Evolutionary conservation across 1,140 invertebrate genomes (phyloP).

Genomic region (Brachystomella parvula): DNA sequence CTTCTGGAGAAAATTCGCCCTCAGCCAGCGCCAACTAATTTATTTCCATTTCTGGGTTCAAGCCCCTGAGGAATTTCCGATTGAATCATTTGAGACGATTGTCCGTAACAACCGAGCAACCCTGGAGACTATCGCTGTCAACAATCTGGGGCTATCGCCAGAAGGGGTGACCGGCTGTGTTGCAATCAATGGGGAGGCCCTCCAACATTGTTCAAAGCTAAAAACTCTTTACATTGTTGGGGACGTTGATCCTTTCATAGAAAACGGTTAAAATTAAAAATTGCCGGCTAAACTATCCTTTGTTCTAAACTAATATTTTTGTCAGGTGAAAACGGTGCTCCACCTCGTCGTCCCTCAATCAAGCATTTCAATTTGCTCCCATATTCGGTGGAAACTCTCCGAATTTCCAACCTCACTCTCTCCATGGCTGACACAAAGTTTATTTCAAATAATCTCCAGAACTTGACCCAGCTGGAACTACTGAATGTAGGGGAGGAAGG

Average conservation of each 20-base stretch:
- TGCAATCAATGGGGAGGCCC: background rate
- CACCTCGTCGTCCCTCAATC: background rate
- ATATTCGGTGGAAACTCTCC: background rate
- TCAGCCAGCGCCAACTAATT: background rate
- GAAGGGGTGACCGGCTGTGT: background rate
- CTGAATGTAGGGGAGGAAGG: background rate
- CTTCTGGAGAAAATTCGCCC: background rate
- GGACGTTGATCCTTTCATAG: background rate
- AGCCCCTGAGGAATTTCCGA: background rate
- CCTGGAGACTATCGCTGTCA: background rate
- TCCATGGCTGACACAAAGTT: background rate
- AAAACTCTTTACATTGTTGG: background rate
- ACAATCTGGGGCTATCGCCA: background rate
- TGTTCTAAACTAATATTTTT: background rate
- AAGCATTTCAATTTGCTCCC: background rate
- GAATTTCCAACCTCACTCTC: background rate
- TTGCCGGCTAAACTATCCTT: background rate
- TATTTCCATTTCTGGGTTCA: conserved; percentile 2
- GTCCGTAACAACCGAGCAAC: background rate
- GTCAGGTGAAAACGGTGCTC: background rate
- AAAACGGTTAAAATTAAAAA: background rate
- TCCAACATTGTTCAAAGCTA: background rate
- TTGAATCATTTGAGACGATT: background rate
- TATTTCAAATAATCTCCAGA: background rate
- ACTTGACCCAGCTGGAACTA: background rate